These are phyloP conservation scores for Spermophilus dauricus DNA, from an alignment of 2,113 vertebrate genomes.

Conservation along the genomic window DNA sequence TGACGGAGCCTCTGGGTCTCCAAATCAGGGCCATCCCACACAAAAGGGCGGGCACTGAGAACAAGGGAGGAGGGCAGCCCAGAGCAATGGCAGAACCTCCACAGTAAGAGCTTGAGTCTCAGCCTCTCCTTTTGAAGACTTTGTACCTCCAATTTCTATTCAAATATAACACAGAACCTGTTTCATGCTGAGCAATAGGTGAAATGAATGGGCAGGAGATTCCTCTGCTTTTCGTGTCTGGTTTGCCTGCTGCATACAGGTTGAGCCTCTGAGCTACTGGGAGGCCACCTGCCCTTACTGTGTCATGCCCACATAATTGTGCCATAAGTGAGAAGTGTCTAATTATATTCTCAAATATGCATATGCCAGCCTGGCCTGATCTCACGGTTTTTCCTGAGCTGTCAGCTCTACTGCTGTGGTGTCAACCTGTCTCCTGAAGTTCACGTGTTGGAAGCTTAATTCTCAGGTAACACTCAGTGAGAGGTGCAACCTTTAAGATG, in stretches of 20 bases:
- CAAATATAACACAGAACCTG: neutral
- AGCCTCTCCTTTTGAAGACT: neutral
- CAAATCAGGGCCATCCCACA: neutral
- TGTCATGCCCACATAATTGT: too few relatives aligned
- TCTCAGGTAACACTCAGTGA: neutral
- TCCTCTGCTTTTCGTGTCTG: neutral
- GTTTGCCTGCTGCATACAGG: too few relatives aligned
- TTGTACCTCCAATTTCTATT: neutral
- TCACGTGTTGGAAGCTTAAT: too few relatives aligned
- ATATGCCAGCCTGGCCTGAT: too few relatives aligned
- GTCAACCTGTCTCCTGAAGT: too few relatives aligned
- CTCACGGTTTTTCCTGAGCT: too few relatives aligned
- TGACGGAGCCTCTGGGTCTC: neutral
- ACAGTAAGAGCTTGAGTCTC: accelerated
- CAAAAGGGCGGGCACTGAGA: neutral
- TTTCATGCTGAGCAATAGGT: neutral
- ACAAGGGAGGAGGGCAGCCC: neutral
- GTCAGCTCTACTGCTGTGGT: too few relatives aligned
- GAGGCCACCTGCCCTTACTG: too few relatives aligned
- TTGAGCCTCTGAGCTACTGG: too few relatives aligned
- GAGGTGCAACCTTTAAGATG: too few relatives aligned
- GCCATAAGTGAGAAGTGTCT: too few relatives aligned
- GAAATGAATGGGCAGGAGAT: neutral
- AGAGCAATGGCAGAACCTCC: neutral
- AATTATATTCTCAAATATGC: too few relatives aligned